A percentile compares a stretch with the other conserved stretches of the same genome.
These are phyloP conservation scores for Protophormia terraenovae DNA, from an alignment of 2,888 invertebrate genomes.

Conservation along the genomic window DNA sequence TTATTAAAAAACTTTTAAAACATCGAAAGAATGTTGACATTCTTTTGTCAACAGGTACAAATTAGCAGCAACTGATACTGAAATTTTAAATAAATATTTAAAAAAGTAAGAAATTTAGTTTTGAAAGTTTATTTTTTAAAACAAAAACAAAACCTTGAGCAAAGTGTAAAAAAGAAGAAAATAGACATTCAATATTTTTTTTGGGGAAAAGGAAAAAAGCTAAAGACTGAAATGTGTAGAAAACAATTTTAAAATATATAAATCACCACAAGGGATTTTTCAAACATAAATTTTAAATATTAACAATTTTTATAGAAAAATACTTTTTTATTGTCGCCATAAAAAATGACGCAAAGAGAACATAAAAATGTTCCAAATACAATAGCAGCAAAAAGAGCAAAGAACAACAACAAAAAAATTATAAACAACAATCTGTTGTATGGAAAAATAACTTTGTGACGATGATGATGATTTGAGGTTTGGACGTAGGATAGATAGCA, in stretches of 20 bases:
- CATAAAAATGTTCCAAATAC: conserved; percentile 52
- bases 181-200: neutral
- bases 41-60: conserved; percentile 65
- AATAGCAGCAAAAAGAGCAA: too few species aligned
- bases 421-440: conserved; percentile 29
- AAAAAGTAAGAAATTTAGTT: neutral
- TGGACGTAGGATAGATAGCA: neutral
- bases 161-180: neutral
- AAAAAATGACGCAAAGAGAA: conserved; percentile 66
- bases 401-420: too few species aligned
- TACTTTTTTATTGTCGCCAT: conserved; percentile 67
- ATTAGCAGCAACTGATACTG: conserved; percentile 63
- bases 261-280: conserved; percentile 66
- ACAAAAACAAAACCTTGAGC: conserved; percentile 41
- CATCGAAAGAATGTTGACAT: conserved; percentile 43
- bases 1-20: conserved; percentile 50
- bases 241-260: conserved; percentile 63
- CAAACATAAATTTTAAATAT: conserved; percentile 63
- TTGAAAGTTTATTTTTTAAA: neutral
- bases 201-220: neutral
- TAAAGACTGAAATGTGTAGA: conserved; percentile 24
- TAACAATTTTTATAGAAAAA: conserved; percentile 57
- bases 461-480: conserved; percentile 8
- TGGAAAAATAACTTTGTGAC: neutral
- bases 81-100: neutral